Evolutionary conservation across 2,113 vertebrate species (phyloP).

Genomic region (Rana temporaria): DNA sequence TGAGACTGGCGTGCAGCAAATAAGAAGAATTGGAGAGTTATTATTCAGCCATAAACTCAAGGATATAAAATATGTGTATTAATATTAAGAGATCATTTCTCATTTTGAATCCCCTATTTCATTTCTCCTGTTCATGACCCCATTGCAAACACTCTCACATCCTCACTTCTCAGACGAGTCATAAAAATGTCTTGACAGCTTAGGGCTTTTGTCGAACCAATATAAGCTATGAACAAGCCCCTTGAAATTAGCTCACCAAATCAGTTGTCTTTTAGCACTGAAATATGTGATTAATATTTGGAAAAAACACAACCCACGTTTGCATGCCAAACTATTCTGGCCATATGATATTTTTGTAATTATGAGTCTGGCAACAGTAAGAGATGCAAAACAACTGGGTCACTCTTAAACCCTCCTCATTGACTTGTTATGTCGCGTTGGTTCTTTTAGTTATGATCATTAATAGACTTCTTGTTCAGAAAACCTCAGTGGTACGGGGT

Average conservation of each 20-base stretch:
- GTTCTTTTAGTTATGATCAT: not conserved
- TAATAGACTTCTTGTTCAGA: conserved; percentile 43
- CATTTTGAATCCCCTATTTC: not conserved
- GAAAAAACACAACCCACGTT: conserved; percentile 36
- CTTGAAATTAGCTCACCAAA: conserved; percentile 33
- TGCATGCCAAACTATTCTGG: conserved; percentile 25
- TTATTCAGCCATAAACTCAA: not conserved
- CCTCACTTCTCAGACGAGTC: conserved; percentile 29
- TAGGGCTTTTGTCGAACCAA: conserved; percentile 42
- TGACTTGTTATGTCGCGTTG: conserved; percentile 19
- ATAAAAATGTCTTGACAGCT: conserved; percentile 25
- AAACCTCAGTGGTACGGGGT: conserved; percentile 20
- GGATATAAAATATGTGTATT: not conserved
- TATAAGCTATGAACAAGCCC: conserved; percentile 26
- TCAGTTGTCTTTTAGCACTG: conserved; percentile 37
- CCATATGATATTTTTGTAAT: conserved; percentile 28
- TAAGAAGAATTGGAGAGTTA: not conserved
- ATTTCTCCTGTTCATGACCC: not conserved
- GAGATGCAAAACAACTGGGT: conserved; percentile 35
- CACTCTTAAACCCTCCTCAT: conserved; percentile 17
- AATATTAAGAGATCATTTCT: not conserved
- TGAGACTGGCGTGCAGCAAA: not conserved
- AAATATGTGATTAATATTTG: conserved; percentile 53
- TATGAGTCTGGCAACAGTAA: conserved; percentile 11
- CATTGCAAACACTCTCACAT: not conserved